These are phyloP conservation scores for Dryomyza anilis DNA, from an alignment of 2,888 invertebrate species.

Conservation along the genomic window DNA sequence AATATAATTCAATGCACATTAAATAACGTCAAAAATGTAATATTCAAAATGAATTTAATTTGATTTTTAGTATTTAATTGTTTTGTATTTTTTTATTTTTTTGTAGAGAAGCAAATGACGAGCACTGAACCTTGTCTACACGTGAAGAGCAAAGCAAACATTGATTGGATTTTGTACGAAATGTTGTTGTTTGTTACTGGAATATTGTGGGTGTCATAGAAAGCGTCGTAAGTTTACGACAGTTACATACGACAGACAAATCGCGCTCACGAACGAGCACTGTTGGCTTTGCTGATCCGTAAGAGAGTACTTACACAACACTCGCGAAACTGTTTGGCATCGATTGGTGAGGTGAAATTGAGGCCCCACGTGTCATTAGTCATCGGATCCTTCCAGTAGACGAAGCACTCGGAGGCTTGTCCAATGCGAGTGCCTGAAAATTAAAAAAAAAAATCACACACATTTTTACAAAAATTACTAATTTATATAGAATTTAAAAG, in stretches of 20 bases:
- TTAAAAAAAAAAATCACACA: background rate
- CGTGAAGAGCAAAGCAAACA: conserved; percentile 44
- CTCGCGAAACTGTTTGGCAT: conserved; percentile 95
- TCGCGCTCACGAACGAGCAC: conserved; percentile 7
- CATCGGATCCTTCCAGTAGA: conserved; percentile 98
- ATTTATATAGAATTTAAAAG: too few relatives aligned
- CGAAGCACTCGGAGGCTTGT: conserved; percentile 97
- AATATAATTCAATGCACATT: too few relatives aligned
- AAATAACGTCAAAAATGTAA: too few relatives aligned
- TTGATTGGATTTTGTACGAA: conserved; percentile 10
- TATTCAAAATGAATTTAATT: too few relatives aligned
- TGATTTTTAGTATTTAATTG: background rate
- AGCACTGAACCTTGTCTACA: conserved; percentile 50
- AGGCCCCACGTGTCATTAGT: conserved; percentile 98
- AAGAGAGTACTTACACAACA: conserved; percentile 85
- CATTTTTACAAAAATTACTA: too few relatives aligned
- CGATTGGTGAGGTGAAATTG: conserved; percentile 96
- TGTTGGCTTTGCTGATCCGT: conserved; percentile 50
- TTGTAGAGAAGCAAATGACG: conserved; percentile 18
- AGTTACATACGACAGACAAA: background rate
- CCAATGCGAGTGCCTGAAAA: conserved; percentile 90
- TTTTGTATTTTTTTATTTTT: conserved; percentile 2
- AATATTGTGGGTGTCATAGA: background rate
- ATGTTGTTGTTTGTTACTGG: background rate
- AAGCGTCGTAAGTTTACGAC: background rate